Base-by-base conservation (phyloP, 37 sponge, comb jelly and placozoan genomes). In the Crambe crambe region DNA sequence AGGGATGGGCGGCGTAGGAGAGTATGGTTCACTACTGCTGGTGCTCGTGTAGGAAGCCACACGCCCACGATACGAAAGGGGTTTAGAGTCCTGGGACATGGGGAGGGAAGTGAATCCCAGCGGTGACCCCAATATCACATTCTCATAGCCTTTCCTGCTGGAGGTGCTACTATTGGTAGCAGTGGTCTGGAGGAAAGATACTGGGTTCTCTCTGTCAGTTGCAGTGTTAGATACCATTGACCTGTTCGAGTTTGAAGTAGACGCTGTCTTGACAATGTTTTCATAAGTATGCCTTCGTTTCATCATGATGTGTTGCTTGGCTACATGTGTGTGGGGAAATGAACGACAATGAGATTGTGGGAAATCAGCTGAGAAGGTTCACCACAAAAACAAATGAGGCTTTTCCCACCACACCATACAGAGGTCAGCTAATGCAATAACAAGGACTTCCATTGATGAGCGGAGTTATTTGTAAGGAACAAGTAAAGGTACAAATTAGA, bases 1-100 rank as follows among this genome's bases (percentile, higher is more conserved):
- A 25, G 80, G 71, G 6, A 70, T 51, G 0, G 71, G 71, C 47
- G 71, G 71, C 12, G 78, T 2, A 21, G 47, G 42, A 32, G 44
- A 51, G 0, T 20, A 17, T 54, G 17, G 31, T 56, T 73, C 57
- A 51, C 35, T 73, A 12, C 51, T 37, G 69, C 8, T 68, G 25
- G 69, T 35, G 20, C 38, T 68, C 6, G 69, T 31, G 6, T 17
- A 9, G 35, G 69, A 32, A 9, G 21, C 37, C 15, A 31, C 35
- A n/a, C n/a, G n/a, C 34, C 25, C 12, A 68, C 37, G 21, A 32
- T 34, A 32, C 18, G 69, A 68, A 37, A 37, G 36, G 69, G 37
- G 6, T 68, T 3, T 36, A 4, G 6, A 18, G 25, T 18, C 69
- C 34, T 31, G 6, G 10, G 6, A 15, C 37, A 31, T 3, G 36